A percentile compares a stretch with the other conserved stretches of the same genome.
These are phyloP conservation scores for Heteromurus nitidus DNA, from an alignment of 2,888 invertebrate species.

Conservation along the genomic window DNA sequence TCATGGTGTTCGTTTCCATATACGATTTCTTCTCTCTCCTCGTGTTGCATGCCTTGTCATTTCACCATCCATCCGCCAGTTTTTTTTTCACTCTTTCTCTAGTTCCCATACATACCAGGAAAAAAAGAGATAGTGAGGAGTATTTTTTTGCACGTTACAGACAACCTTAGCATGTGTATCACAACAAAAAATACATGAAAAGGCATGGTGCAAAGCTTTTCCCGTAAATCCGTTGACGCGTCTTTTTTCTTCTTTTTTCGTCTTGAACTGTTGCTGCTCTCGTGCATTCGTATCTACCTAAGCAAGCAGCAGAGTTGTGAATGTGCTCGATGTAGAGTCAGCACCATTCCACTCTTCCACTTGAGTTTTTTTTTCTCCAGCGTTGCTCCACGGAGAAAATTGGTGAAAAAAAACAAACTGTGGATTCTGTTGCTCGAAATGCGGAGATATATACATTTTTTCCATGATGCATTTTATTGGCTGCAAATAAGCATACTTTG, in stretches of 20 bases:
- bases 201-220: slow-evolving; percentile 25
- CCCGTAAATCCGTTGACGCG: slow-evolving; percentile 16
- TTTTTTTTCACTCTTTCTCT: background rate
- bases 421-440: slow-evolving; percentile 43
- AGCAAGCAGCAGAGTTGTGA: no score
- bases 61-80: slow-evolving; percentile 11
- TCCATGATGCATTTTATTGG: no score
- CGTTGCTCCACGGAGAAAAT: background rate
- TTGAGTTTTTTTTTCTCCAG: background rate
- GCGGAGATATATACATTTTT: background rate
- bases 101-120: slow-evolving; percentile 3
- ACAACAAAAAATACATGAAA: background rate
- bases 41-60: background rate
- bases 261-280: slow-evolving; percentile 55
- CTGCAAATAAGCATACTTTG: no score
- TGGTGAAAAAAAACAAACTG: slow-evolving; percentile 49
- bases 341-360: background rate
- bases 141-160: no score
- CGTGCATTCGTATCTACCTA: background rate
- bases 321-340: no score
- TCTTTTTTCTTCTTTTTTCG: slow-evolving; percentile 22
- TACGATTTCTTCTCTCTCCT: slow-evolving; percentile 7
- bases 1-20: slow-evolving; percentile 2
- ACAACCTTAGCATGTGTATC: background rate
- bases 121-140: no score